Conservation (phyloP, 2,113 vertebrate species). For the Gasterosteus aculeatus region DNA sequence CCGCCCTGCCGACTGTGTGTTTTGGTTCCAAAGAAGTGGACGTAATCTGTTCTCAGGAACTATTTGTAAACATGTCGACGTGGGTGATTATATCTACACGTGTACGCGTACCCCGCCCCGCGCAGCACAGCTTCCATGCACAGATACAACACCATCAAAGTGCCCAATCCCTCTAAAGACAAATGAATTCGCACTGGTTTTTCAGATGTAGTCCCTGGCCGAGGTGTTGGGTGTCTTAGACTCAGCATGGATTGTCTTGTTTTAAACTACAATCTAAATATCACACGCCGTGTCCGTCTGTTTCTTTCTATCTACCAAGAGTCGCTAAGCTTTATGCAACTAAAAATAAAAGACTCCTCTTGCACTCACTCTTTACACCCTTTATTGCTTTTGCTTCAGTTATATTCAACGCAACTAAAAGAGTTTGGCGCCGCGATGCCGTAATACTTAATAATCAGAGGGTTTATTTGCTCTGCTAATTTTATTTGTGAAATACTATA, state of each 20-base stretch:
- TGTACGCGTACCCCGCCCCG: constrained; percentile 17
- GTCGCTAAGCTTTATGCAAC: not conserved
- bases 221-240: too few relatives aligned
- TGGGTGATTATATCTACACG: constrained; percentile 18
- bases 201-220: too few relatives aligned
- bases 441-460: not conserved
- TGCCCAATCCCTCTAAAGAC: not conserved
- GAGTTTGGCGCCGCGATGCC: too few relatives aligned
- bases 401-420: not conserved
- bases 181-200: not conserved
- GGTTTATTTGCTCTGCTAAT: constrained; percentile 27
- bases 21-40: constrained; percentile 5
- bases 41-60: constrained; percentile 32
- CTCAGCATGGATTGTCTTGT: not conserved
- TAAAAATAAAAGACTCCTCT: constrained; percentile 20
- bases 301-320: not conserved
- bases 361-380: not conserved
- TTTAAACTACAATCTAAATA: not conserved
- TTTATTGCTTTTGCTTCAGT: not conserved
- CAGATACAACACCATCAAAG: not conserved
- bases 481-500: constrained; percentile 20
- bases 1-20: constrained; percentile 28
- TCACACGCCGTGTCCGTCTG: not conserved
- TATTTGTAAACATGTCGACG: constrained; percentile 55
- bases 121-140: constrained; percentile 8